A percentile compares a stretch with the other conserved stretches of the same genome.
Evolutionary conservation across 2,888 invertebrate species (phyloP).

Genomic region (Hydrotaea diabolus): DNA sequence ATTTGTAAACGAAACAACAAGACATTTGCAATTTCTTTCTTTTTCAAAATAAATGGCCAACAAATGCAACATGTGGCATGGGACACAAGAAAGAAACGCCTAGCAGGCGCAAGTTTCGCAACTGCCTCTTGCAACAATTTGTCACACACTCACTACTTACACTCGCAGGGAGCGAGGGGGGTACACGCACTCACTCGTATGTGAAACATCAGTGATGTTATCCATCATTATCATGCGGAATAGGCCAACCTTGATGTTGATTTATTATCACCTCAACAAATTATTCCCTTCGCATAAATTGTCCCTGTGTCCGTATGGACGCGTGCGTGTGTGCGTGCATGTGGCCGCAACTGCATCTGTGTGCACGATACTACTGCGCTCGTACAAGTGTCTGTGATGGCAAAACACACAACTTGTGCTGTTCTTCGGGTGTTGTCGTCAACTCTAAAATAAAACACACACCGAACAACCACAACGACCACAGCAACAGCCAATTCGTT

Average conservation of each 20-base stretch:
- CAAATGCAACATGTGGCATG: constrained; percentile 66
- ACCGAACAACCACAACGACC: constrained; percentile 32
- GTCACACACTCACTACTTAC: constrained; percentile 23
- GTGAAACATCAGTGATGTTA: constrained; percentile 71
- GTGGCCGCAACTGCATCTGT: neutral
- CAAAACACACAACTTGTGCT: neutral
- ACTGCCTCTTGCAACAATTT: constrained; percentile 50
- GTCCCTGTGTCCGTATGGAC: constrained; percentile 15
- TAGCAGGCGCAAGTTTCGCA: constrained; percentile 52
- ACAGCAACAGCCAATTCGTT: constrained; percentile 20
- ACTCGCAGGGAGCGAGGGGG: neutral
- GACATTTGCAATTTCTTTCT: constrained; percentile 29
- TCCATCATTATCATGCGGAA: constrained; percentile 69
- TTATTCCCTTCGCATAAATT: constrained; percentile 49
- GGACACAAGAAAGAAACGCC: constrained; percentile 11
- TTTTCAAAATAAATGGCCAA: constrained; percentile 59
- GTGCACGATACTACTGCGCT: neutral
- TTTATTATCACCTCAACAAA: constrained; percentile 72
- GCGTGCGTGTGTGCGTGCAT: neutral
- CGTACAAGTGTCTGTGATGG: constrained; percentile 28
- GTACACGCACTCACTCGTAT: neutral
- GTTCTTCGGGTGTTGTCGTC: constrained; percentile 34
- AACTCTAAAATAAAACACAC: constrained; percentile 41
- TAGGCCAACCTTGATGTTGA: constrained; percentile 79
- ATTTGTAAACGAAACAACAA: constrained; percentile 5